A percentile compares a stretch with the other conserved stretches of the same genome.
phyloP scores from a whole-genome alignment of 2,888 invertebrate species.

The Antheraea assamensis region DNA sequence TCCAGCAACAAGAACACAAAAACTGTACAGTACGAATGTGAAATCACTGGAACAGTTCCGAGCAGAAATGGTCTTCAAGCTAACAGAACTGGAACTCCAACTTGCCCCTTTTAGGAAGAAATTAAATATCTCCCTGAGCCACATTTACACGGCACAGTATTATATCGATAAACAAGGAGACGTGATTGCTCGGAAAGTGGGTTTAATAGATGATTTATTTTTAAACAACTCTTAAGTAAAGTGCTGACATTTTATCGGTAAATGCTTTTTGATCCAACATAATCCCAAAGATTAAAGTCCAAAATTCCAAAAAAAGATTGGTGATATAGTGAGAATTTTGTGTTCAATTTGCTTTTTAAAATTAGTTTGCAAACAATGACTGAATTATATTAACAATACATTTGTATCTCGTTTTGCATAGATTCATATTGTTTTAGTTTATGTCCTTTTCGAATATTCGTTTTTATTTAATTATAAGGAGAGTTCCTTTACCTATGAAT shows the following conservation, averaged over 20 bases:
- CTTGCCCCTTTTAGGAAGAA: constrained; percentile 87
- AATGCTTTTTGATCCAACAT: no score
- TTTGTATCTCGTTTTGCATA: background rate
- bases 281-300: no score
- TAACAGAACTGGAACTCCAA: constrained; percentile 89
- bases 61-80: constrained; percentile 88
- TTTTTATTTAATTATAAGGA: background rate
- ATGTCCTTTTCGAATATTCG: background rate
- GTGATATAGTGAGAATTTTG: background rate
- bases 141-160: constrained; percentile 89
- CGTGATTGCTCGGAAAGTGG: constrained; percentile 86
- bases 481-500: background rate
- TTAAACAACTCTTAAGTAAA: background rate
- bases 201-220: background rate
- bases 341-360: background rate
- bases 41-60: constrained; percentile 86
- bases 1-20: constrained; percentile 83
- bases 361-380: background rate
- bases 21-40: constrained; percentile 84
- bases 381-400: background rate
- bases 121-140: constrained; percentile 87
- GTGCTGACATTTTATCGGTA: no score
- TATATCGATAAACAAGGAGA: constrained; percentile 88
- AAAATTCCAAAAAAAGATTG: background rate
- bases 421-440: background rate